Conservation (phyloP, 2,888 invertebrate genomes). For the Microplitis deprimator region DNA sequence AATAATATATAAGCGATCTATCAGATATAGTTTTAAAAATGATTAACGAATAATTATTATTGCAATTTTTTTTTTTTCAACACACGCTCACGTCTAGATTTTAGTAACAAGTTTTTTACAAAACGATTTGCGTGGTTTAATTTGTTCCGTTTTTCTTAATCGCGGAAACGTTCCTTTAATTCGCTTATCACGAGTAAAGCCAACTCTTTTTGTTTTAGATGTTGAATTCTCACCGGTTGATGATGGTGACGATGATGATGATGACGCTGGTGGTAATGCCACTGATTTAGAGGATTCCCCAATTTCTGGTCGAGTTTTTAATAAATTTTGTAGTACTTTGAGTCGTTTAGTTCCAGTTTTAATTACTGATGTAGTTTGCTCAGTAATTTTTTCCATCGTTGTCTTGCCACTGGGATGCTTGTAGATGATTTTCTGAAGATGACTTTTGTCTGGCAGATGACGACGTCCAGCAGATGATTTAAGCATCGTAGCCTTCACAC, state of each 20-base stretch:
- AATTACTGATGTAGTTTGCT: conserved; percentile 56
- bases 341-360: conserved; percentile 63
- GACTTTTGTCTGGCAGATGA: conserved; percentile 23
- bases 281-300: conserved; percentile 56
- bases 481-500: conserved; percentile 39
- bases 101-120: conserved; percentile 14
- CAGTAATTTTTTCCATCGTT: conserved; percentile 9
- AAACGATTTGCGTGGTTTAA: conserved; percentile 26
- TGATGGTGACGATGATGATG: background rate
- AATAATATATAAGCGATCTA: background rate
- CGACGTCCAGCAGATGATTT: conserved; percentile 42
- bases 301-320: conserved; percentile 55
- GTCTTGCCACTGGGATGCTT: conserved; percentile 29
- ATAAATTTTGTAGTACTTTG: conserved; percentile 55
- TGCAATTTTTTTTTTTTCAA: background rate
- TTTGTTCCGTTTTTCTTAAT: conserved; percentile 26
- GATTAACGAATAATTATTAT: background rate
- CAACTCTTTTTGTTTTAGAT: conserved; percentile 54
- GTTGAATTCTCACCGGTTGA: conserved; percentile 48
- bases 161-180: conserved; percentile 6
- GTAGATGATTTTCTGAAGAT: conserved; percentile 4
- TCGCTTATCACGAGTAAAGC: conserved; percentile 8
- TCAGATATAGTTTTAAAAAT: background rate
- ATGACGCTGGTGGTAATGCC: background rate
- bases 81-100: conserved; percentile 8